Evolutionary conservation across 2,888 invertebrate species (phyloP).

Genomic region (Monochamus alternatus): DNA sequence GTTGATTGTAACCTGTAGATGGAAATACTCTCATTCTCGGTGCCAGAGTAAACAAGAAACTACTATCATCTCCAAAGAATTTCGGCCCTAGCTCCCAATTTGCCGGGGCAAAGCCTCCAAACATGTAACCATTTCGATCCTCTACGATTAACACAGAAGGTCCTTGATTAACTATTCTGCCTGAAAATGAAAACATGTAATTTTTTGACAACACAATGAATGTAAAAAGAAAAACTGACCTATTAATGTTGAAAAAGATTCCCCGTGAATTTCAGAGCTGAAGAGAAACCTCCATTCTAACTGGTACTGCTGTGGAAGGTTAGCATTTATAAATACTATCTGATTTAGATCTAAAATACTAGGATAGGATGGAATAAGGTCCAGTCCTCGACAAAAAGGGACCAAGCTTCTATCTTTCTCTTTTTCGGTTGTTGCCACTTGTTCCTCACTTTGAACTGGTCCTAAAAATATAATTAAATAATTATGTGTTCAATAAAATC

Average conservation of each 20-base stretch:
- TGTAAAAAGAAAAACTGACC: slow-evolving; percentile 67
- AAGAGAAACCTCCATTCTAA: slow-evolving; percentile 91
- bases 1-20: slow-evolving; percentile 88
- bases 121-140: slow-evolving; percentile 86
- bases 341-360: slow-evolving; percentile 84
- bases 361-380: slow-evolving; percentile 84
- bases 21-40: slow-evolving; percentile 87
- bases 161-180: slow-evolving; percentile 85
- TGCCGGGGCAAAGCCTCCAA: slow-evolving; percentile 91
- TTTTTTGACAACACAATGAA: no score
- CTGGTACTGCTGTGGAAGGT: slow-evolving; percentile 83
- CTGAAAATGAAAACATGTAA: slow-evolving; percentile 64
- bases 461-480: slow-evolving; percentile 29
- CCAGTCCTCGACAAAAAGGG: slow-evolving; percentile 76
- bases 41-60: slow-evolving; percentile 88
- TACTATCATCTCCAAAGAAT: slow-evolving; percentile 82
- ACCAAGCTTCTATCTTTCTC: slow-evolving; percentile 72
- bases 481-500: not conserved
- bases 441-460: slow-evolving; percentile 50
- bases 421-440: slow-evolving; percentile 59
- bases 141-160: slow-evolving; percentile 89
- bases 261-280: slow-evolving; percentile 90
- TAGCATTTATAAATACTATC: slow-evolving; percentile 85
- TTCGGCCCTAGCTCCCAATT: slow-evolving; percentile 85
- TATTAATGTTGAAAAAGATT: slow-evolving; percentile 89